A percentile compares a stretch with the other conserved stretches of the same genome.
Conservation (phyloP, 2,113 vertebrate species). For the Tachycineta bicolor region DNA sequence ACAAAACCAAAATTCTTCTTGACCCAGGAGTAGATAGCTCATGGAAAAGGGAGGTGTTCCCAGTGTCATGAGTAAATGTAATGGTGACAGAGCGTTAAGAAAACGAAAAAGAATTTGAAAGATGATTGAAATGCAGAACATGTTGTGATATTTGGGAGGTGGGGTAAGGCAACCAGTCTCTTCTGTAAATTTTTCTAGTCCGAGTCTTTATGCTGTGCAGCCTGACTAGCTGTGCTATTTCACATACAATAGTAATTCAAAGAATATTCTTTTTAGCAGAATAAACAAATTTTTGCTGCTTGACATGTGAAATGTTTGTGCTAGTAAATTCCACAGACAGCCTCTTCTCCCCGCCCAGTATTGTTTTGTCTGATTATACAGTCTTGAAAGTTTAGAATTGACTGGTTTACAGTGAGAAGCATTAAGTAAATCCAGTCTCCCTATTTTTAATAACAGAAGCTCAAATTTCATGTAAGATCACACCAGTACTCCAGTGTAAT, state of each 20-base stretch:
- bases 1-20: background rate
- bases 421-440: slow-evolving; percentile 72
- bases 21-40: background rate
- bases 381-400: slow-evolving; percentile 64
- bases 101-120: background rate
- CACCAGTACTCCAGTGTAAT: slow-evolving; percentile 66
- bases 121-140: background rate
- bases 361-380: slow-evolving; percentile 60
- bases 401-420: slow-evolving; percentile 67
- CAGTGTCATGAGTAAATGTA: background rate
- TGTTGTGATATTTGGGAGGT: background rate
- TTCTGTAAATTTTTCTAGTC: background rate
- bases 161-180: background rate
- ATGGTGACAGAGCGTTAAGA: background rate
- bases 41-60: background rate
- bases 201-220: background rate
- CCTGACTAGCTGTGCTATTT: background rate
- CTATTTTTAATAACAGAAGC: slow-evolving; percentile 73
- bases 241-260: background rate
- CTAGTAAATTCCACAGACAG: slow-evolving; percentile 16
- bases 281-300: slow-evolving; percentile 30
- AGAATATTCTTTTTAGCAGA: slow-evolving; percentile 19
- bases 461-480: slow-evolving; percentile 74
- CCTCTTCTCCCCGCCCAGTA: background rate
- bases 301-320: slow-evolving; percentile 33